Conservation (phyloP, 1,140 invertebrate species). For the Ceratosolen fusciceps region DNA sequence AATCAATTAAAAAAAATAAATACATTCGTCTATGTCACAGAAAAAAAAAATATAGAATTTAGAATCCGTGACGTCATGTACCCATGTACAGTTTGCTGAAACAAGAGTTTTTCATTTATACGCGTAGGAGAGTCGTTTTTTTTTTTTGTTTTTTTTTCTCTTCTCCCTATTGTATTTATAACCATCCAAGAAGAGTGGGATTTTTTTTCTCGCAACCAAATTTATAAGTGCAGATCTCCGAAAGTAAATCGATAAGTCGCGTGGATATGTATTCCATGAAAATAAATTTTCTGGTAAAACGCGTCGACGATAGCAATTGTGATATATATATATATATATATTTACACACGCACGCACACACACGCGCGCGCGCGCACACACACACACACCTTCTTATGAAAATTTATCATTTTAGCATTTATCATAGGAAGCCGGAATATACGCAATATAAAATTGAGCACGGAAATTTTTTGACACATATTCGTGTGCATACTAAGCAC, state of each 20-base stretch:
- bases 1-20: neutral
- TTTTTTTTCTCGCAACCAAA: neutral
- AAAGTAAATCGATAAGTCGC: neutral
- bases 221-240: neutral
- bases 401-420: neutral
- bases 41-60: neutral
- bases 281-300: too few species aligned
- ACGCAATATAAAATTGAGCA: neutral
- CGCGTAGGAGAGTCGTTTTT: neutral
- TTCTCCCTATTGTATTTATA: slow-evolving; percentile 26
- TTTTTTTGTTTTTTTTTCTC: too few species aligned
- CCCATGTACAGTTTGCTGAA: slow-evolving; percentile 1
- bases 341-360: too few species aligned
- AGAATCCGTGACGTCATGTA: neutral
- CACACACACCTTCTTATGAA: too few species aligned
- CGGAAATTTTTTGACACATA: neutral
- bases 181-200: neutral
- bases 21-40: neutral
- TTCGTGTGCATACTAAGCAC: too few species aligned
- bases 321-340: too few species aligned
- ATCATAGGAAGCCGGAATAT: neutral
- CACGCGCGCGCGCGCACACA: too few species aligned
- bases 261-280: neutral
- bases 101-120: slow-evolving; percentile 1
- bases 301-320: too few species aligned